phyloP scores from a whole-genome alignment of 2,888 invertebrate genomes.

The Microctonus brassicae region DNA sequence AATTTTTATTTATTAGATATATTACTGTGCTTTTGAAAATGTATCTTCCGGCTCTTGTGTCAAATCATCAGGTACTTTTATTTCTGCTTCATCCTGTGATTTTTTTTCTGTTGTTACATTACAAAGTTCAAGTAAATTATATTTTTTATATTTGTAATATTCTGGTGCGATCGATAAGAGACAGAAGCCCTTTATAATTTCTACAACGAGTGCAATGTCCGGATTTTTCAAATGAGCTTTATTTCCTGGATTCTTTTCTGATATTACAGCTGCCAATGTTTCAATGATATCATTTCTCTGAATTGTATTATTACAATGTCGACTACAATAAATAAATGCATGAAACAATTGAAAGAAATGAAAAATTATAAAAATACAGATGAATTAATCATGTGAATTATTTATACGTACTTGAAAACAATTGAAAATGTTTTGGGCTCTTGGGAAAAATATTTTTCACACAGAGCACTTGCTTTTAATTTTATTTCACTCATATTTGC shows the following conservation, averaged over 20 bases:
- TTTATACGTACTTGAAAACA: conserved; percentile 77
- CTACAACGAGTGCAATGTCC: conserved; percentile 83
- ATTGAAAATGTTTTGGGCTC: conserved; percentile 82
- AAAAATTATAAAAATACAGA: conserved; percentile 16
- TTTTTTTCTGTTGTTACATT: conserved; percentile 48
- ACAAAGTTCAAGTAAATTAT: conserved; percentile 80
- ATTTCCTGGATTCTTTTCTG: conserved; percentile 78
- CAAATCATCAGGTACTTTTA: not conserved
- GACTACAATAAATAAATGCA: conserved; percentile 64
- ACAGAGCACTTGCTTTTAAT: conserved; percentile 76
- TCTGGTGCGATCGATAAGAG: conserved; percentile 85
- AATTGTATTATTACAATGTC: conserved; percentile 82
- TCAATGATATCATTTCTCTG: conserved; percentile 81
- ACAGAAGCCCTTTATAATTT: conserved; percentile 85
- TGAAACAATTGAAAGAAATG: no score
- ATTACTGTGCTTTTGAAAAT: not conserved
- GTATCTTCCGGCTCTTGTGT: not conserved
- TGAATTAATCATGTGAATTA: no score
- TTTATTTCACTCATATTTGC: conserved; percentile 84
- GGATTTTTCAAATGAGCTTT: conserved; percentile 85
- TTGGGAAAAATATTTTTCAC: conserved; percentile 82
- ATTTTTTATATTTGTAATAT: conserved; percentile 85
- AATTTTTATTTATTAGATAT: no score
- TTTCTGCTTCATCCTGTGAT: conserved; percentile 8
- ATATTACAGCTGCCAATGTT: conserved; percentile 80